A percentile compares a stretch with the other conserved stretches of the same genome.
Conservation (phyloP, 1,140 invertebrate species). For the Drosophila nigromelanica region DNA sequence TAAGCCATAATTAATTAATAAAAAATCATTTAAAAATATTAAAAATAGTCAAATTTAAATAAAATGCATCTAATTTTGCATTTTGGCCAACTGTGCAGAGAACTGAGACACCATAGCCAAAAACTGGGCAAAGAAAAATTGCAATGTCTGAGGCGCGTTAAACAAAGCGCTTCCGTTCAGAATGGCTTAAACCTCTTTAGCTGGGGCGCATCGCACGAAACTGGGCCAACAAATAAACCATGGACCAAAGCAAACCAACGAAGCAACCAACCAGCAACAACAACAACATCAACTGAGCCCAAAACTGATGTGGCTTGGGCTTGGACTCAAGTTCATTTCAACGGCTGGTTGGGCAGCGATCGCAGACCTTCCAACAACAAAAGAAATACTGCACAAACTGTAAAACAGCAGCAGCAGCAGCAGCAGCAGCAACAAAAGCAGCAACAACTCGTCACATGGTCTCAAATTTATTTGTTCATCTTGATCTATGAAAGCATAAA, state of each 20-base stretch:
- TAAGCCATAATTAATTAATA: too few species aligned
- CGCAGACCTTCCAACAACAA: conserved; percentile 42
- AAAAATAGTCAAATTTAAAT: neutral
- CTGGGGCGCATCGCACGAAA: conserved; percentile 37
- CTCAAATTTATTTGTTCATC: conserved; percentile 71
- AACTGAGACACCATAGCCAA: too few species aligned
- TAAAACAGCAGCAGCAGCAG: conserved; percentile 14
- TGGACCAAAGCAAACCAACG: conserved; percentile 34
- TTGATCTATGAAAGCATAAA: conserved; percentile 70
- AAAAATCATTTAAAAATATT: neutral
- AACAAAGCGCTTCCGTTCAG: conserved; percentile 69
- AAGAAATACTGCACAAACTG: conserved; percentile 27
- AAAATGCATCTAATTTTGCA: neutral
- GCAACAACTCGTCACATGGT: conserved; percentile 46
- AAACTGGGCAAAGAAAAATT: conserved; percentile 18
- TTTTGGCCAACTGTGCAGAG: too few species aligned
- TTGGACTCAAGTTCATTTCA: conserved; percentile 64
- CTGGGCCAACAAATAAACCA: conserved; percentile 61
- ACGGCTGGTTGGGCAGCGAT: conserved; percentile 60
- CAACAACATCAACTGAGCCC: neutral
- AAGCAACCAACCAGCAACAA: conserved; percentile 3
- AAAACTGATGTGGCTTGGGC: conserved; percentile 22
- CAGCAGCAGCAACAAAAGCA: conserved; percentile 18
- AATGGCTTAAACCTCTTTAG: conserved; percentile 45
- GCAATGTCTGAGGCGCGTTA: conserved; percentile 63